Conservation (phyloP, 2,113 vertebrate genomes). For the Eubucco bourcierii region DNA sequence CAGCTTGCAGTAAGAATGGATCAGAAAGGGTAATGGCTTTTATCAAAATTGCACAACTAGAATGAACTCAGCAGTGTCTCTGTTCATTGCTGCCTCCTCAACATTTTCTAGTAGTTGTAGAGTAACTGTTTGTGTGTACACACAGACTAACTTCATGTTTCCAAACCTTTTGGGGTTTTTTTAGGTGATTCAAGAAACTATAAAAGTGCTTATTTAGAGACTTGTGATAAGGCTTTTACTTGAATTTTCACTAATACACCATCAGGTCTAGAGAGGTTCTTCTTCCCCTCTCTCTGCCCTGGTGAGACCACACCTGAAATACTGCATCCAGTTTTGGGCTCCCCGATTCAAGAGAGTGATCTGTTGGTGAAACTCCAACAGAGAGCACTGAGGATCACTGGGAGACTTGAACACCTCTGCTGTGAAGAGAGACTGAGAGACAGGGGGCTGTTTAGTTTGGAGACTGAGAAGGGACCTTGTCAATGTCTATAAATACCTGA, state of each 20-base stretch:
- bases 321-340: too few relatives aligned
- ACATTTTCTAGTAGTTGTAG: background rate
- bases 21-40: background rate
- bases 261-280: background rate
- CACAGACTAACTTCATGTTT: background rate
- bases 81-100: background rate
- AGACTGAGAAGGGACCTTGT: too few relatives aligned
- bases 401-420: too few relatives aligned
- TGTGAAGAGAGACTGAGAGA: too few relatives aligned
- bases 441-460: too few relatives aligned
- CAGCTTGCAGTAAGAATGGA: background rate
- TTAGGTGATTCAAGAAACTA: background rate
- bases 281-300: too few relatives aligned
- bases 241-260: background rate
- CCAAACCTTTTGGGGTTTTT: background rate
- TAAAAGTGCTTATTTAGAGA: background rate
- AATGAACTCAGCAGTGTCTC: background rate
- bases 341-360: too few relatives aligned
- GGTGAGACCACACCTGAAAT: too few relatives aligned
- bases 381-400: too few relatives aligned
- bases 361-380: too few relatives aligned
- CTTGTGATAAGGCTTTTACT: background rate
- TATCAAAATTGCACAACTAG: background rate
- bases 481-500: too few relatives aligned
- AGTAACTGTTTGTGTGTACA: background rate